A percentile compares a stretch with the other conserved stretches of the same genome.
Evolutionary conservation across 1,140 invertebrate genomes (phyloP).

Genomic region (Drosophila nigromelanica): DNA sequence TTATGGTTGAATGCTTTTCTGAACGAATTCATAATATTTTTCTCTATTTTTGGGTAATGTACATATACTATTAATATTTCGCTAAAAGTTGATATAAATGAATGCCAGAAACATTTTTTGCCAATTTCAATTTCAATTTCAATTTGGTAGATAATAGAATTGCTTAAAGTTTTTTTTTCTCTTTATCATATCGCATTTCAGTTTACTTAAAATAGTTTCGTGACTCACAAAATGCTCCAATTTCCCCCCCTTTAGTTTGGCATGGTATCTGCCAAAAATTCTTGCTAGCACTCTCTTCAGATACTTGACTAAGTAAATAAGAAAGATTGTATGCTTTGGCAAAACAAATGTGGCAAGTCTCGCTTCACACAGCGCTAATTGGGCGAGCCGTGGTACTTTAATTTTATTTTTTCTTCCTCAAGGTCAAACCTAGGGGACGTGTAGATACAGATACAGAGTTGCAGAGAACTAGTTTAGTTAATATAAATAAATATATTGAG

Average conservation of each 20-base stretch:
- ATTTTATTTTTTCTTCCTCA: conserved; percentile 26
- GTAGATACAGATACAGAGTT: background rate
- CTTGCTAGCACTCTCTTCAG: conserved; percentile 1
- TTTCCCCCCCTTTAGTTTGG: background rate
- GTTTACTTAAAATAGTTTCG: background rate
- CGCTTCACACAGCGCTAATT: conserved; percentile 50
- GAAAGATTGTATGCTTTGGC: conserved; percentile 19
- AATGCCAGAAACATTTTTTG: too few relatives aligned
- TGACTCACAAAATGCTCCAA: background rate
- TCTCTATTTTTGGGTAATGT: background rate
- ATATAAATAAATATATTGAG: conserved; percentile 3
- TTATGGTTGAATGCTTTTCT: conserved; percentile 1
- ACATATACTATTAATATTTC: background rate
- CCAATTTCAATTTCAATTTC: too few relatives aligned
- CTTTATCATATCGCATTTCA: background rate
- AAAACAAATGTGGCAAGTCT: conserved; percentile 11
- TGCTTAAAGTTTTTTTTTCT: background rate
- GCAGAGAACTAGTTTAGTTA: background rate
- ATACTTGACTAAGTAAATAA: conserved; percentile 21
- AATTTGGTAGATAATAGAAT: conserved; percentile 2
- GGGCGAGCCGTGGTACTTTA: conserved; percentile 23
- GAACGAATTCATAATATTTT: conserved; percentile 1
- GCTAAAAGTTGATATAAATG: too few relatives aligned
- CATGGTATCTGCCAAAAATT: background rate
- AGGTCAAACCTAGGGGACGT: conserved; percentile 48